These are phyloP conservation scores for Aporophyla lueneburgensis DNA, from an alignment of 2,888 invertebrate species.

Conservation along the genomic window DNA sequence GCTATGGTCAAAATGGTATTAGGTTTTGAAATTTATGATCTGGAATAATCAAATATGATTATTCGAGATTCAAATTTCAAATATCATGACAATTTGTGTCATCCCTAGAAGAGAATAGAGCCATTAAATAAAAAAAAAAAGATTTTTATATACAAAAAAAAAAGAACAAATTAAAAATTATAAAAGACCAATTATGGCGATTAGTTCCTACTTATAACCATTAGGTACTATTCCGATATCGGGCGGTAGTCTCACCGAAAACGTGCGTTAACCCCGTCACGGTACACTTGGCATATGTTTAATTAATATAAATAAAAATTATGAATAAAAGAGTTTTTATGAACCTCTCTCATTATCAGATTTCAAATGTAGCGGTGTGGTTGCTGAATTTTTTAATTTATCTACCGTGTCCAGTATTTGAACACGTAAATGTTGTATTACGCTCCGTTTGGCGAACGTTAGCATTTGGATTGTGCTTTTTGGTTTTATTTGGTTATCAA, in stretches of 20 bases:
- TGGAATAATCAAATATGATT: not conserved
- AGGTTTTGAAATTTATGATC: not conserved
- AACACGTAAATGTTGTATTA: slow-evolving; percentile 74
- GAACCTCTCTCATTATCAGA: slow-evolving; percentile 79
- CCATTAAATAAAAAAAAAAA: not conserved
- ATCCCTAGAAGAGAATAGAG: not conserved
- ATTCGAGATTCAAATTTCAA: slow-evolving; percentile 13
- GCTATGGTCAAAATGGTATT: not conserved
- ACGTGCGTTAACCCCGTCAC: slow-evolving; percentile 84
- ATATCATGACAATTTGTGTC: not conserved
- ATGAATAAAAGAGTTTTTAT: slow-evolving; percentile 82
- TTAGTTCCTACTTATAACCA: slow-evolving; percentile 32
- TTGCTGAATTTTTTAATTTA: slow-evolving; percentile 80
- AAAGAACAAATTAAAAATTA: slow-evolving; percentile 21
- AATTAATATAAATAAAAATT: slow-evolving; percentile 87
- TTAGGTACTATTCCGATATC: slow-evolving; percentile 58
- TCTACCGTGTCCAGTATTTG: slow-evolving; percentile 83
- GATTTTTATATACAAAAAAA: not conserved
- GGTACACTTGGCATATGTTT: slow-evolving; percentile 86
- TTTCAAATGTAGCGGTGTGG: slow-evolving; percentile 76
- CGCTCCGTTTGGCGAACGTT: slow-evolving; percentile 77
- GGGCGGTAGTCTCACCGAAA: slow-evolving; percentile 69
- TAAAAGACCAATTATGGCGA: slow-evolving; percentile 36
- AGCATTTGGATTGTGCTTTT: slow-evolving; percentile 65
- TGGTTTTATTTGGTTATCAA: slow-evolving; percentile 63